Evolutionary conservation across 2,113 vertebrate species (phyloP), one percentile per base, ranked within the genome.

Genomic region (Hydrochoerus hydrochaeris): DNA sequence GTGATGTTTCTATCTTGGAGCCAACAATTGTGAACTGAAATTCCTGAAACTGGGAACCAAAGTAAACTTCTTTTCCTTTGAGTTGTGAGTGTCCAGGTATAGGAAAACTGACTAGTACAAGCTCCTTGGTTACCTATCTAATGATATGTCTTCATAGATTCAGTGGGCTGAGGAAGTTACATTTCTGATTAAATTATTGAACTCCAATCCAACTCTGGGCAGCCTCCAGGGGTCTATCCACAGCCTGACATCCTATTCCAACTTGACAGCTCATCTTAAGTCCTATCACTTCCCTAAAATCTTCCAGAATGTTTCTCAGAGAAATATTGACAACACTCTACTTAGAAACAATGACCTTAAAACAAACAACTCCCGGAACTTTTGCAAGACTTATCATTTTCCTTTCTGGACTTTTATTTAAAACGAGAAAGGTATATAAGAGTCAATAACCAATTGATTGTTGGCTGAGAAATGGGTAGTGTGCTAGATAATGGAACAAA

Each of bases 331-430:
- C 26, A 49, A 49, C 20, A 4, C 5, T 4, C 10, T 78, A 8
- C 84, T 90, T 92, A 85, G 62, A 96, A 82, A 57, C 30, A n/a
- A 26, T 44, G 77, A 87, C 44, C 19, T 60, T 32, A 69, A 91
- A 81, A 73, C 46, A 73, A 87, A 73, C 46, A 80, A 84, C 24
- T 85, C 26, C n/a, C 84, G 58, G 32, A 24, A 12, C 44, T 96
- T 87, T 86, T 8, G 28, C 73, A 92, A 67, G 38, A 84, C 54
- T 73, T 91, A 38, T 52, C 32, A 95, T 49, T 85, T 95, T 52
- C 69, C 20, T 85, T 35, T 90, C 41, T 87, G 57, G 13, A 81
- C n/a, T 85, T 95, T 84, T 44, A 88, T 78, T 94, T 96, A 75
- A 77, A 91, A 84, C 10, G 26, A 91, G 30, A 95, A 91, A 67